These are phyloP conservation scores for Isurus oxyrinchus DNA, from an alignment of 2,113 vertebrate genomes.

Conservation along the genomic window DNA sequence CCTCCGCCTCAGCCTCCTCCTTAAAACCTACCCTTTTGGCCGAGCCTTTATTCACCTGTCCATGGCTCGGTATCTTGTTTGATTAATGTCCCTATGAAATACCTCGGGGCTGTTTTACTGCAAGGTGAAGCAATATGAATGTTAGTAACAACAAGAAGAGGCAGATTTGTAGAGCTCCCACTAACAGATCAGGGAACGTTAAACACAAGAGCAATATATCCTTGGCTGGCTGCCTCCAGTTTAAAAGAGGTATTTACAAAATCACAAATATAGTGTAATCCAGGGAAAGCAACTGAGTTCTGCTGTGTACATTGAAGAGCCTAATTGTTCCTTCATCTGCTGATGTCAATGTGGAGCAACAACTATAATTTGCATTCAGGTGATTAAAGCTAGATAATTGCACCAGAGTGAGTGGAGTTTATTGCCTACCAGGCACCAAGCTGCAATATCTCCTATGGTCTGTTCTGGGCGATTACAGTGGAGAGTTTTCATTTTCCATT, in stretches of 20 bases:
- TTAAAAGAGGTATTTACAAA: background rate
- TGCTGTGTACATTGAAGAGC: background rate
- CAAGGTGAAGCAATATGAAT: too few species aligned
- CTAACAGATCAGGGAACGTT: background rate
- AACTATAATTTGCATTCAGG: background rate
- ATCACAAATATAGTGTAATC: background rate
- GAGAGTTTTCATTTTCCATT: background rate
- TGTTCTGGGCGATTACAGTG: background rate
- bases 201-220: background rate
- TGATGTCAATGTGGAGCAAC: background rate
- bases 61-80: too few species aligned
- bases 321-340: background rate
- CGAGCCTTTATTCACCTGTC: too few species aligned
- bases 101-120: background rate
- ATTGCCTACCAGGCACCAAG: background rate
- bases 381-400: background rate
- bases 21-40: too few species aligned
- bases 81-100: background rate
- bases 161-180: background rate
- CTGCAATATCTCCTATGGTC: background rate
- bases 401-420: background rate
- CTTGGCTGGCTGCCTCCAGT: background rate
- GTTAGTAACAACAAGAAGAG: background rate
- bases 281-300: background rate
- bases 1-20: too few species aligned